These are phyloP conservation scores for Elysia crispata DNA, from an alignment of 2,888 invertebrate genomes.

Conservation along the genomic window DNA sequence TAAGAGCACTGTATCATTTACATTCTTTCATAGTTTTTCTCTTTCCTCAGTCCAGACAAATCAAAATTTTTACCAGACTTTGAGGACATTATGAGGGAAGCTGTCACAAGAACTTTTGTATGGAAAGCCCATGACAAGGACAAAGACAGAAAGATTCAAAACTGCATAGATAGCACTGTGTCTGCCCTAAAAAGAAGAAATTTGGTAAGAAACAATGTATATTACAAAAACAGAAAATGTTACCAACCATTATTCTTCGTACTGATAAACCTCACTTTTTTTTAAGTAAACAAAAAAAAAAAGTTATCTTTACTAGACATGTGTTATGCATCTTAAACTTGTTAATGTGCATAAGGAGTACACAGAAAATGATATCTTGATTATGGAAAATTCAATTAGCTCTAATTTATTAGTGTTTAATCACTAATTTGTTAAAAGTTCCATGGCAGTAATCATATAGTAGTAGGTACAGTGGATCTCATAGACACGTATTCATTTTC, in stretches of 20 bases:
- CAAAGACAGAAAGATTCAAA: constrained; percentile 54
- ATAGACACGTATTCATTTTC: too few species aligned
- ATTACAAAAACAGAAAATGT: background rate
- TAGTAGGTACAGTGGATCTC: too few species aligned
- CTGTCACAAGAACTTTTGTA: constrained; percentile 62
- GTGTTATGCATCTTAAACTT: too few species aligned
- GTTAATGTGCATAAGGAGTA: too few species aligned
- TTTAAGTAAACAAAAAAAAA: background rate
- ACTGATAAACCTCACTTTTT: background rate
- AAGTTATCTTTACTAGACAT: background rate
- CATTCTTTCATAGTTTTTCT: background rate
- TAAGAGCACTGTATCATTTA: background rate
- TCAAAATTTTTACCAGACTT: constrained; percentile 58
- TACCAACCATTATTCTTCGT: too few species aligned
- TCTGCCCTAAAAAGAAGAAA: constrained; percentile 56
- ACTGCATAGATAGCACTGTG: constrained; percentile 61
- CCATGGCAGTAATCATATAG: too few species aligned
- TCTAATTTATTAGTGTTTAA: too few species aligned
- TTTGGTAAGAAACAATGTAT: constrained; percentile 46
- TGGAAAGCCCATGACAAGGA: constrained; percentile 61
- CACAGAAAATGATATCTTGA: constrained; percentile 54
- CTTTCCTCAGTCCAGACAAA: constrained; percentile 60
- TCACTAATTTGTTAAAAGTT: too few species aligned
- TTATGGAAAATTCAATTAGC: constrained; percentile 44
- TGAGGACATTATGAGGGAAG: constrained; percentile 57